Conservation (phyloP, 2,113 vertebrate species). For the Bos indicus region DNA sequence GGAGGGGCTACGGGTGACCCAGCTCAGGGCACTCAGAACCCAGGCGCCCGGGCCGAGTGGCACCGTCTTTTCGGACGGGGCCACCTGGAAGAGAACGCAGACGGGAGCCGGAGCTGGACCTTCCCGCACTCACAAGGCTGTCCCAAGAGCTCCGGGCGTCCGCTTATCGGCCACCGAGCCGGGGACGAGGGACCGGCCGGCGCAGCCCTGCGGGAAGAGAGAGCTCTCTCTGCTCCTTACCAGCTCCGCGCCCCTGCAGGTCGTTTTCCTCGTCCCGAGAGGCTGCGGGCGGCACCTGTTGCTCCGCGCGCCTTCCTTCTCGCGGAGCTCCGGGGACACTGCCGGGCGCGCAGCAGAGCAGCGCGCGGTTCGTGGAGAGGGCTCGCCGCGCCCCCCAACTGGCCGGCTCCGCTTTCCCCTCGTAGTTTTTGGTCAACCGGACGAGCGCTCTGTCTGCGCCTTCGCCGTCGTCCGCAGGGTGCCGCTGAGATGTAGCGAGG, state of each 20-base stretch:
- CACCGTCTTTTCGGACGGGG: background rate
- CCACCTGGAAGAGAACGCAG: background rate
- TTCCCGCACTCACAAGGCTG: background rate
- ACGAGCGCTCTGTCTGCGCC: background rate
- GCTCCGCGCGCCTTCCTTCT: background rate
- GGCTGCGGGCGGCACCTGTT: conserved; percentile 33
- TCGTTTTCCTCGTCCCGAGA: fast-evolving
- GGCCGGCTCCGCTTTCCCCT: background rate
- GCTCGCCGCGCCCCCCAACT: background rate
- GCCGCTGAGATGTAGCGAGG: background rate
- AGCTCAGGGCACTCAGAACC: fast-evolving
- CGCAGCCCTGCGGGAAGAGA: too few relatives aligned
- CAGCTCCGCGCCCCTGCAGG: background rate
- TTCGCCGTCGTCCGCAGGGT: background rate
- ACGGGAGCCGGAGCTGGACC: background rate
- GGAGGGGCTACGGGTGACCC: background rate
- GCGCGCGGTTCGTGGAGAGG: fast-evolving
- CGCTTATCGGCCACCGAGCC: background rate
- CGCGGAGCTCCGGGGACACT: background rate
- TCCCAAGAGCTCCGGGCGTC: background rate
- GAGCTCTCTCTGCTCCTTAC: background rate
- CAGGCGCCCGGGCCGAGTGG: fast-evolving
- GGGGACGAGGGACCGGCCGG: background rate
- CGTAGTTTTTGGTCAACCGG: background rate
- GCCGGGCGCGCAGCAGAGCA: background rate